Evolutionary conservation across 2,113 vertebrate species (phyloP).

Genomic region (Scortum barcoo): DNA sequence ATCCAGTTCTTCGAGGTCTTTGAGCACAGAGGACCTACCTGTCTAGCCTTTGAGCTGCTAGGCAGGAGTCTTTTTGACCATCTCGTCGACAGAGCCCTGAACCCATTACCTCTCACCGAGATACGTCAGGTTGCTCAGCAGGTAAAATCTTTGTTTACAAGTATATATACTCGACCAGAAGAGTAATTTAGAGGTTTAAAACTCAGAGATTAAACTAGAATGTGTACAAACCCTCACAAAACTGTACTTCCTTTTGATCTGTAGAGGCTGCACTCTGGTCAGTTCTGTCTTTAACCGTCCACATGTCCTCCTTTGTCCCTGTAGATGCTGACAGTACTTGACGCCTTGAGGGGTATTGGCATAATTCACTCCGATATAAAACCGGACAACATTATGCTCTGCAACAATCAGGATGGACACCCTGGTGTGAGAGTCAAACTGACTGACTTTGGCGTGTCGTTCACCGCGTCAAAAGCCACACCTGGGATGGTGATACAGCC

Average conservation of each 20-base stretch:
- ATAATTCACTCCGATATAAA: slow-evolving; percentile 4
- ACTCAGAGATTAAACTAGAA: too few species aligned
- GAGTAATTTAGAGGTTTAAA: too few species aligned
- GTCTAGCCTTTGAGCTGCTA: slow-evolving; percentile 20
- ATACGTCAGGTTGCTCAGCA: slow-evolving; percentile 25
- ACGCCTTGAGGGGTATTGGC: not conserved
- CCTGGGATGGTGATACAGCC: not conserved
- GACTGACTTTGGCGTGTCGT: not conserved
- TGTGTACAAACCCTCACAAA: too few species aligned
- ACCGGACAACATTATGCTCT: slow-evolving; percentile 17
- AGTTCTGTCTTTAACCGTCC: too few species aligned
- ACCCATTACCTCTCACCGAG: slow-evolving; percentile 16
- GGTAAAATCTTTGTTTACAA: not conserved
- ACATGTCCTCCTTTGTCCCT: too few species aligned
- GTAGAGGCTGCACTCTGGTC: too few species aligned
- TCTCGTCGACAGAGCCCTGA: not conserved
- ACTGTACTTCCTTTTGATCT: too few species aligned
- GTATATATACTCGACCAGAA: too few species aligned
- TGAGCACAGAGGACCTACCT: slow-evolving; percentile 8
- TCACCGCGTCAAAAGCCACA: not conserved
- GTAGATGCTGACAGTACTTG: too few species aligned
- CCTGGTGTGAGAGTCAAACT: slow-evolving; percentile 13
- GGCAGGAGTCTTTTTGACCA: not conserved
- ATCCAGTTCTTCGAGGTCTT: not conserved
- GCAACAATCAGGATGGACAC: not conserved